Evolutionary conservation across 2,797 vertebrate genomes (phyloP), one percentile per base, ranked within the genome.

Genomic region (Bovichtus variegatus): DNA sequence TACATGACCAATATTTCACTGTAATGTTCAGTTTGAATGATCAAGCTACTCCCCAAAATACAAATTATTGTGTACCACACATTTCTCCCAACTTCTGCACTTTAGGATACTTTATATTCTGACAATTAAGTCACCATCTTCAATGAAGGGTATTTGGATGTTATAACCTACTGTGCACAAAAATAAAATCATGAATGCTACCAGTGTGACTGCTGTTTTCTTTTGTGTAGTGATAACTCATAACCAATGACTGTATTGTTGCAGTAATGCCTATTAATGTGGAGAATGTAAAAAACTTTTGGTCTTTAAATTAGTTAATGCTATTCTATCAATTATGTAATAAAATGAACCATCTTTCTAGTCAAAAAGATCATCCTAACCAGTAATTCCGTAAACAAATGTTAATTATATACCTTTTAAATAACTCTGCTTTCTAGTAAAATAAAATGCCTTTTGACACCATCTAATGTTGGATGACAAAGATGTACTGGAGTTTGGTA

Each of bases 131-230:
- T n/a, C n/a, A n/a, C n/a, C n/a, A n/a, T n/a, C n/a, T n/a, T 23
- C 64, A 59, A 65, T 21, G 0, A 29, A 34, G 4, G 4, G 0
- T 9, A 58, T 66, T 6, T 61, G 7, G 57, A 31, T 60, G 19
- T 49, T 3, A 1, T 15, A 21, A 59, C 36, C 43, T 59, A 10
- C 40, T 67, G 55, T 15, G 9, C 3, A 78, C 19, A 65, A 18
- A 80, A 79, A 76, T 70, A 57, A 71, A 84, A 80, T 3, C 1
- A 34, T 16, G 2, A 21, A 1, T 74, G 5, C 27, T 9, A 50
- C 16, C 3, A 27, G 36, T 66, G 19, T 29, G 46, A 31, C 16
- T 54, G 12, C 10, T 50, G 23, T 18, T 49, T 13, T 7, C 2
- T 61, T 40, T 29, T 31, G 9, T 49, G 21, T 19, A 40, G 21